These are phyloP conservation scores for Chelon auratus DNA, from an alignment of 2,797 vertebrate genomes.

Conservation along the genomic window DNA sequence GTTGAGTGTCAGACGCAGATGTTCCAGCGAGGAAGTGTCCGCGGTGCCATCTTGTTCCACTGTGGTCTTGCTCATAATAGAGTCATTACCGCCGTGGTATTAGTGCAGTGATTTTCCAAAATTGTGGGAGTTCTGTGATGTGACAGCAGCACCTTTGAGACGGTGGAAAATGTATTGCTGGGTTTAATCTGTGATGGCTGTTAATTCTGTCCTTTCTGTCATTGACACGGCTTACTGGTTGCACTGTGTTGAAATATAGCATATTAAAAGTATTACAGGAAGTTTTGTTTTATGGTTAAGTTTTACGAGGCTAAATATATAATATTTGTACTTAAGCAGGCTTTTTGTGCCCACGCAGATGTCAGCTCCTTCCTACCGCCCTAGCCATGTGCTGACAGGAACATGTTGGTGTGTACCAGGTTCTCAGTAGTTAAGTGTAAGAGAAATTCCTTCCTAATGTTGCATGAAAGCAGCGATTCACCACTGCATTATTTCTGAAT, in stretches of 20 bases:
- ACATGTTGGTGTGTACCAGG: constrained; percentile 42
- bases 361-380: constrained; percentile 34
- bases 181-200: constrained; percentile 18
- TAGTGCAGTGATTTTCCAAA: neutral
- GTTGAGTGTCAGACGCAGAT: constrained; percentile 52
- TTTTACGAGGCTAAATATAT: constrained; percentile 31
- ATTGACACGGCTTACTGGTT: neutral
- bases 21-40: constrained; percentile 23
- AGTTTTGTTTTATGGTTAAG: constrained; percentile 14
- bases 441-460: constrained; percentile 75
- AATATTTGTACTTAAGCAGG: constrained; percentile 8
- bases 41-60: constrained; percentile 37
- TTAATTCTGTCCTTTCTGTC: neutral
- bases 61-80: constrained; percentile 15
- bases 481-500: constrained; percentile 66
- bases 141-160: constrained; percentile 5
- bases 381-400: constrained; percentile 48
- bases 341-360: constrained; percentile 27
- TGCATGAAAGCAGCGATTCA: constrained; percentile 74
- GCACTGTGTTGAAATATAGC: neutral
- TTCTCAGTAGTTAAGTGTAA: constrained; percentile 67
- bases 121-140: constrained; percentile 5
- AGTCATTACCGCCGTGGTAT: constrained; percentile 20
- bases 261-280: constrained; percentile 15
- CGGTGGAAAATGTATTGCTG: constrained; percentile 1